A percentile compares a stretch with the other conserved stretches of the same genome.
Conservation (phyloP, 2,797 vertebrate species). For the Phyllotis vaccarum region DNA sequence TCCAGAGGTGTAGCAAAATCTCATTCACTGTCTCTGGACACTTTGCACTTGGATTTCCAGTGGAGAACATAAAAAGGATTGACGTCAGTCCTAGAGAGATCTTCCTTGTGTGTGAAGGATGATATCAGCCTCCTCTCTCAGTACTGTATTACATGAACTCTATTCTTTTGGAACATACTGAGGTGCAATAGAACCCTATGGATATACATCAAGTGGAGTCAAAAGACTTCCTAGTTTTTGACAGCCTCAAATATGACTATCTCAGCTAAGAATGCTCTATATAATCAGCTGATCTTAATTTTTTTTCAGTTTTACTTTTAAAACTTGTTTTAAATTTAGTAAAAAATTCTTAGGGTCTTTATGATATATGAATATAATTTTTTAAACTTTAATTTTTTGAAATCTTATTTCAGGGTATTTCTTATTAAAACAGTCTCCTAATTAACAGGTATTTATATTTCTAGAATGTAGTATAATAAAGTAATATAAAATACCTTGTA, state of each 20-base stretch:
- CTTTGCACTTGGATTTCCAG: neutral
- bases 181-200: fast-evolving
- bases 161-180: neutral
- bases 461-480: neutral
- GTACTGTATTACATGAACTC: neutral
- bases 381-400: neutral
- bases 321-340: neutral
- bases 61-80: neutral
- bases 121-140: neutral
- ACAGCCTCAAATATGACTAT: neutral
- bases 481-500: neutral
- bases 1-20: neutral
- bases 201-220: too few species aligned
- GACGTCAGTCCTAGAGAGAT: neutral
- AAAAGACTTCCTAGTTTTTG: neutral
- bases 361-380: neutral
- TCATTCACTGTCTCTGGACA: neutral
- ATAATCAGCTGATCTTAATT: neutral
- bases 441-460: neutral
- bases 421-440: neutral
- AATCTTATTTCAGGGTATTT: neutral
- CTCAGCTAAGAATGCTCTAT: neutral
- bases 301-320: slow-evolving; percentile 19
- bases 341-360: neutral
- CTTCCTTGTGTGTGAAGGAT: neutral